Conservation (phyloP, 2,113 vertebrate species). For the Daubentonia madagascariensis region DNA sequence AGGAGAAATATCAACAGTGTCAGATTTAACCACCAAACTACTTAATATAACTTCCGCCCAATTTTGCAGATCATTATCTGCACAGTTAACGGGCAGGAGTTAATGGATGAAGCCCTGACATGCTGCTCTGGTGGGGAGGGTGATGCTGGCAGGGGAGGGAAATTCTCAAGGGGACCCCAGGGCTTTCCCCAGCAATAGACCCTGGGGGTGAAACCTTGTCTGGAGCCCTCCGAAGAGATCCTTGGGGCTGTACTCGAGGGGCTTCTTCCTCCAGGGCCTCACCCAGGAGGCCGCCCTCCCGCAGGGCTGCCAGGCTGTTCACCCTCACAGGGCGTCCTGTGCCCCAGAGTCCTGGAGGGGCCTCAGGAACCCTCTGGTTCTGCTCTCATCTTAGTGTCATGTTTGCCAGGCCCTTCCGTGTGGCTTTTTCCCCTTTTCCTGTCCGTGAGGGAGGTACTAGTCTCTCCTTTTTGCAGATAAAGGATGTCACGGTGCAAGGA, state of each 20-base stretch:
- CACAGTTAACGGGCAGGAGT: conserved; percentile 70
- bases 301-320: rapidly evolving
- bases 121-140: conserved; percentile 55
- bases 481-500: rapidly evolving
- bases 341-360: rapidly evolving
- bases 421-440: no score
- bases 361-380: background rate
- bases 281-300: rapidly evolving
- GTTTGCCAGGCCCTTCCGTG: rapidly evolving
- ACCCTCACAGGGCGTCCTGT: background rate
- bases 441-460: rapidly evolving
- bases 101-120: conserved; percentile 63
- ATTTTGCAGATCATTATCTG: conserved; percentile 77
- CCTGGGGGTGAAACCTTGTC: background rate
- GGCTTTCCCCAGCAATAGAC: background rate
- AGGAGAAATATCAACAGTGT: conserved; percentile 71
- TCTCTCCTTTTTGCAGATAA: background rate
- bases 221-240: background rate
- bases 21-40: conserved; percentile 68
- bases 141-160: background rate
- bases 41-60: conserved; percentile 72
- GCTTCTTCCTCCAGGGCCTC: background rate
- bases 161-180: rapidly evolving
- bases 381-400: rapidly evolving
- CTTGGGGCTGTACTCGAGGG: background rate